Evolutionary conservation across 2,113 vertebrate genomes (phyloP).

Genomic region (Varanus salvator): DNA sequence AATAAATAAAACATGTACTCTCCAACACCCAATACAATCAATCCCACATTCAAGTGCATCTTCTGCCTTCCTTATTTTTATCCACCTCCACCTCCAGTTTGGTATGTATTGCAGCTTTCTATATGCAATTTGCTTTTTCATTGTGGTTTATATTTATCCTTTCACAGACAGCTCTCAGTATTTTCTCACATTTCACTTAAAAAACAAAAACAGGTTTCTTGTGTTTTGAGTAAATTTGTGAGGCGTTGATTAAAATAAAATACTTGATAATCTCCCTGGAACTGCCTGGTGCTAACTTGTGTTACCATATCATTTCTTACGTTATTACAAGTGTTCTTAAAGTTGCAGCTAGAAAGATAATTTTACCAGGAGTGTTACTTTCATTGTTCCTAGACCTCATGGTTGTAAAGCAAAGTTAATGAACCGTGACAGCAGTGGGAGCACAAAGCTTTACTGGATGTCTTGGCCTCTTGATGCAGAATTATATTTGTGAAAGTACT

Average conservation of each 20-base stretch:
- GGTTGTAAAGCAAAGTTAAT: not conserved
- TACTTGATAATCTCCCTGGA: conserved; percentile 8
- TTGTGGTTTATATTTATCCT: conserved; percentile 14
- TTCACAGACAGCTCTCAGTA: conserved; percentile 6
- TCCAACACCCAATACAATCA: not conserved
- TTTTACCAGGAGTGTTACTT: not conserved
- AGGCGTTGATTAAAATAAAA: conserved; percentile 38
- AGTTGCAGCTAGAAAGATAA: not conserved
- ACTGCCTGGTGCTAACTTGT: not conserved
- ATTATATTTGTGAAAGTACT: not conserved
- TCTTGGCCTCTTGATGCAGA: not conserved
- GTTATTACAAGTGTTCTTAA: conserved; percentile 12
- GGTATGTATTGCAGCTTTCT: not conserved
- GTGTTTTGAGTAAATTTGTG: conserved; percentile 30
- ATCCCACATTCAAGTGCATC: not conserved
- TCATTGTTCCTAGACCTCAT: not conserved
- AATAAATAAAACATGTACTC: no score
- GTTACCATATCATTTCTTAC: not conserved
- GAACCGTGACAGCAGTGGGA: not conserved
- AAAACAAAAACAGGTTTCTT: conserved; percentile 18
- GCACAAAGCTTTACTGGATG: not conserved
- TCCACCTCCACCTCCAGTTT: not conserved
- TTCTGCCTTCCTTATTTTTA: not conserved
- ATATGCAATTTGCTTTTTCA: not conserved
- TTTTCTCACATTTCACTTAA: not conserved